Conservation (phyloP, 30 jellyfish, hydroid and myxozoan species). For the Thelohanellus kitauei region DNA sequence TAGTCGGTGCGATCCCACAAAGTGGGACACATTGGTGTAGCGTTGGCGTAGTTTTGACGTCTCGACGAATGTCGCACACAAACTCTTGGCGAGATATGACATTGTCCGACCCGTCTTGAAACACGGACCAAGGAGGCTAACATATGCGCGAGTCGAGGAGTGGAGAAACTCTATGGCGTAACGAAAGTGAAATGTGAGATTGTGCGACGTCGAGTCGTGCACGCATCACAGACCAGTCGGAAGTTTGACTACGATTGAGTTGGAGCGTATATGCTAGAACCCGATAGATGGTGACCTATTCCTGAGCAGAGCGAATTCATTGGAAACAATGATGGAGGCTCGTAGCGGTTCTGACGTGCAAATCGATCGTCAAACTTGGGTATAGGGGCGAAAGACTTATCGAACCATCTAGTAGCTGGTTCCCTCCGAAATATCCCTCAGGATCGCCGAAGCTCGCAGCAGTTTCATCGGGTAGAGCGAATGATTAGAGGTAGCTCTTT, state of each 20-base stretch:
- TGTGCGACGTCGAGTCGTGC: constrained; percentile 2
- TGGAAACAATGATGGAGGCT: constrained; percentile 30
- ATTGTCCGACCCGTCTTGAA: constrained; percentile 22
- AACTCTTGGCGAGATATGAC: constrained; percentile 10
- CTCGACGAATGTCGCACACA: too few species aligned
- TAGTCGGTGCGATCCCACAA: too few species aligned
- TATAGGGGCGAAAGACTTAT: constrained; percentile 50
- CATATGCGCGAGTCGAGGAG: constrained; percentile 20
- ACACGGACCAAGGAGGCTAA: constrained; percentile 33
- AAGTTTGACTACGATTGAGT: constrained; percentile 22
- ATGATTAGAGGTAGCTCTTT: constrained; percentile 33
- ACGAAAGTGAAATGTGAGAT: constrained; percentile 10
- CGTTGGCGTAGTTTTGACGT: too few species aligned
- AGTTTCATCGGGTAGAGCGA: constrained; percentile 45
- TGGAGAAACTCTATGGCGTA: constrained; percentile 18
- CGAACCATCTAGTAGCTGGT: constrained; percentile 77
- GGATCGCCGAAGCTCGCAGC: constrained; percentile 35
- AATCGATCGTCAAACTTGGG: constrained; percentile 46
- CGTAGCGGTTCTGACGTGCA: constrained; percentile 37
- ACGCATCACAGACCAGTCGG: constrained; percentile 18
- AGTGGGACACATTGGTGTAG: too few species aligned
- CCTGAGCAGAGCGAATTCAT: constrained; percentile 35
- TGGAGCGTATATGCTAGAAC: constrained; percentile 15
- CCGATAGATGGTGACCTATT: constrained; percentile 24
- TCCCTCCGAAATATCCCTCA: constrained; percentile 60